Base-by-base conservation (phyloP, 2,113 vertebrate species). In the Halichoeres trimaculatus region DNA sequence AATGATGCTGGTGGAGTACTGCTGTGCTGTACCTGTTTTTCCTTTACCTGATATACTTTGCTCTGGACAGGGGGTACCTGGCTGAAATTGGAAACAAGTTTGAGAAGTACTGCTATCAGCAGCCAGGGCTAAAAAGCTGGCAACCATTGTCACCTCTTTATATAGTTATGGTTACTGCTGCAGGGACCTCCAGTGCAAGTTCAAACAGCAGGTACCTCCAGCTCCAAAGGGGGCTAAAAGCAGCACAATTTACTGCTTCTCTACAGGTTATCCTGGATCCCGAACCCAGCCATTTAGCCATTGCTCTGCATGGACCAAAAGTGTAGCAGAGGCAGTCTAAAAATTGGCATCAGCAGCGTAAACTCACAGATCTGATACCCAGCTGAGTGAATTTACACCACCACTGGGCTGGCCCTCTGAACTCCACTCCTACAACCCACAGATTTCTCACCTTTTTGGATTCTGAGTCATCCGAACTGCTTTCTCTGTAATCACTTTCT, bases 311-410 rank as follows among this genome's bases (percentile, higher is more conserved):
- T 77, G 72, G 60, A 41, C 24, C 41, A 36, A 48, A 60, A 73
- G 26, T 30, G 36, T 73, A 80, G 20, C 47, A 85, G 36, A 72
- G 40, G 12, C 26, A 9, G 76, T 69, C 62, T 70, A 62, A 63
- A 76, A 84, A 67, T 23, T 40, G 60, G 20, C 43, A 7, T 14
- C 43, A 45, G 43, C 43, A 19, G 43, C 43, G 17, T 45, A 47
- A 79, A 71, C 57, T 43, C 59, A 74, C 76, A 76, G 41, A 57
- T 68, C 47, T 59, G 23, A 69, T n/a, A 41, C 43, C 66, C 75
- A 8, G 60, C 69, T 12, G 23, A 70, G 79, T 69, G 59, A 80
- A 76, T 74, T 77, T 55, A 38, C 75, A 81, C 75, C 75, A 58
- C 81, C 16, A 13, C 64, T 66, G 53, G 47, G 56, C 52, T 9